These are phyloP conservation scores for Erethizon dorsatum DNA, from an alignment of 2,797 vertebrate genomes.

Conservation along the genomic window DNA sequence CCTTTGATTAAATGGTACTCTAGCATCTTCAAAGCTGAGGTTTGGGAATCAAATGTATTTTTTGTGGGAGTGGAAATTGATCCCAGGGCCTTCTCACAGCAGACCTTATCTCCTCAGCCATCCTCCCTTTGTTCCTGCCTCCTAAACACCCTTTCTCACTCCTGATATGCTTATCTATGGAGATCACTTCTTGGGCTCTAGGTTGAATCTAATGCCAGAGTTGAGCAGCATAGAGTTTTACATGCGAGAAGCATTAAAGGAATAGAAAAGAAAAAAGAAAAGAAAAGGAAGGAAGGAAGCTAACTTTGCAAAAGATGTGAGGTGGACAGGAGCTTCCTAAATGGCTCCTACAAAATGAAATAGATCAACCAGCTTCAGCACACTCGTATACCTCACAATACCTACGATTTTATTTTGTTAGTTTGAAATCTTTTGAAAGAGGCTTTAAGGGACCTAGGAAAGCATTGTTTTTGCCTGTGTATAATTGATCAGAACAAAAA, in stretches of 20 bases:
- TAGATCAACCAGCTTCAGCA: background rate
- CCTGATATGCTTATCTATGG: background rate
- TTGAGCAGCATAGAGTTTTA: background rate
- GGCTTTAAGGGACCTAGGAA: slow-evolving; percentile 18
- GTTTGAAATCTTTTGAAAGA: slow-evolving; percentile 52
- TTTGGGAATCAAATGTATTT: background rate
- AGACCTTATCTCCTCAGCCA: background rate
- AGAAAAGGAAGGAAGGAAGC: background rate
- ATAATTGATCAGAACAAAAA: slow-evolving; percentile 46
- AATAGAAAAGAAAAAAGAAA: background rate
- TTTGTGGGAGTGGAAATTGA: background rate
- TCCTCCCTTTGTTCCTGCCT: background rate
- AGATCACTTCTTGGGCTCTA: background rate
- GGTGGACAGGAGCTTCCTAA: background rate
- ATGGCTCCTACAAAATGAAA: background rate
- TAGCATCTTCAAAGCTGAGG: slow-evolving; percentile 24
- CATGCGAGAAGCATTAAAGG: background rate
- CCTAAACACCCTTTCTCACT: background rate
- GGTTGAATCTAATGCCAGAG: background rate
- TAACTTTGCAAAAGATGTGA: background rate
- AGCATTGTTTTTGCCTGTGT: background rate
- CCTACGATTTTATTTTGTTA: slow-evolving; percentile 34
- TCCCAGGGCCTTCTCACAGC: background rate
- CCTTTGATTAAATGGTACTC: background rate
- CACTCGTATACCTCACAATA: background rate